These are phyloP conservation scores for Nipponacmea schrenckii DNA, from an alignment of 2,888 invertebrate genomes.

Conservation along the genomic window DNA sequence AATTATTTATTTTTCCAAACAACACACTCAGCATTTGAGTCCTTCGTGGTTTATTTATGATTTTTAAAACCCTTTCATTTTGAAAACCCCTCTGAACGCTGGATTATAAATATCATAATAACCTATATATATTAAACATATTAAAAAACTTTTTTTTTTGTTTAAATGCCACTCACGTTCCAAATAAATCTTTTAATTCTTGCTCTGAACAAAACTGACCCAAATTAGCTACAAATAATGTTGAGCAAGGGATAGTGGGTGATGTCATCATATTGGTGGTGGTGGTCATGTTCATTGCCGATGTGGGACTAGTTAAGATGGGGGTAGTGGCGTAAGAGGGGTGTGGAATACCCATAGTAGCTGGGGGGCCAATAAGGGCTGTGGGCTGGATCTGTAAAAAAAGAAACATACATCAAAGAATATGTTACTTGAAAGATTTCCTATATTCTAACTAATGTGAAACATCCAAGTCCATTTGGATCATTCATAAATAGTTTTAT, in stretches of 20 bases:
- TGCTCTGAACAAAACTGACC: constrained; percentile 98
- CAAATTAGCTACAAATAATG: constrained; percentile 97
- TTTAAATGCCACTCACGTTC: constrained; percentile 78
- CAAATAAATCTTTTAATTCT: constrained; percentile 97
- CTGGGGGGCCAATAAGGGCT: constrained; percentile 49
- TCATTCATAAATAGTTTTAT: too few relatives aligned
- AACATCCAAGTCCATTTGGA: too few relatives aligned
- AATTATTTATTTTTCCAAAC: too few relatives aligned
- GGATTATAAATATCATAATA: too few relatives aligned
- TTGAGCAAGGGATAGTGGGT: constrained; percentile 84
- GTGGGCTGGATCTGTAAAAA: constrained; percentile 48
- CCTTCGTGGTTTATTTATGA: too few relatives aligned
- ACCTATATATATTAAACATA: too few relatives aligned
- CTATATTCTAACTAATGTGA: too few relatives aligned
- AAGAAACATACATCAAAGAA: background rate
- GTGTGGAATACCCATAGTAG: constrained; percentile 48
- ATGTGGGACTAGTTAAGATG: constrained; percentile 88
- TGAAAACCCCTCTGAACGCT: too few relatives aligned
- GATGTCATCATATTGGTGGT: constrained; percentile 71
- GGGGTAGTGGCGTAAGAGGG: constrained; percentile 80
- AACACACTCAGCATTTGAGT: too few relatives aligned
- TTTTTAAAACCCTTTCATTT: too few relatives aligned
- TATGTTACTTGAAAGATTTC: too few relatives aligned
- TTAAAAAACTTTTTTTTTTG: too few relatives aligned
- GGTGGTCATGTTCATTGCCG: constrained; percentile 68